These are phyloP conservation scores for Zaprionus tsacasi DNA, from an alignment of 1,140 invertebrate genomes.

Conservation along the genomic window DNA sequence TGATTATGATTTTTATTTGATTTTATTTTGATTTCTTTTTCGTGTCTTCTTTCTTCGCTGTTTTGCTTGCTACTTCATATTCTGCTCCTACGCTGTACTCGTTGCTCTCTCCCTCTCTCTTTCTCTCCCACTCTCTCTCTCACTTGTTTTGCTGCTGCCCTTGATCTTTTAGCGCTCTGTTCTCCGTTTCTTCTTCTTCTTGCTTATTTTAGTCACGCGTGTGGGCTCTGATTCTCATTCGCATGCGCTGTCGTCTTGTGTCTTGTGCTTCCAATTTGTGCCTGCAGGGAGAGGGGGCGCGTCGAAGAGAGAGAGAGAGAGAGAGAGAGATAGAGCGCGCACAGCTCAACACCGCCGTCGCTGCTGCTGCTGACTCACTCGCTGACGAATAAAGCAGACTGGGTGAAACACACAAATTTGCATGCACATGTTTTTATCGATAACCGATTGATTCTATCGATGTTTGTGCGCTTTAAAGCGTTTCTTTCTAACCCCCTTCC, in stretches of 20 bases:
- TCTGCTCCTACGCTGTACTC: not conserved
- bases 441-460: slow-evolving; percentile 12
- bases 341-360: slow-evolving; percentile 1
- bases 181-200: slow-evolving; percentile 19
- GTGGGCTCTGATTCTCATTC: slow-evolving; percentile 62
- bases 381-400: not conserved
- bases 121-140: too few relatives aligned
- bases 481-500: too few relatives aligned
- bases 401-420: slow-evolving; percentile 2
- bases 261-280: slow-evolving; percentile 31
- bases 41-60: not conserved
- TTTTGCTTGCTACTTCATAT: too few relatives aligned
- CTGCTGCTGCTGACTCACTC: not conserved
- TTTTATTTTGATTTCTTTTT: slow-evolving; percentile 29
- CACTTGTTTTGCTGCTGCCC: not conserved
- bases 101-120: not conserved
- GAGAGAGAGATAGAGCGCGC: not conserved
- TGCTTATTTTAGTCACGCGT: slow-evolving; percentile 67
- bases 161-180: slow-evolving; percentile 24
- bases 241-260: slow-evolving; percentile 20
- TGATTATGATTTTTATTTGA: slow-evolving; percentile 58
- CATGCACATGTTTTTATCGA: slow-evolving; percentile 21
- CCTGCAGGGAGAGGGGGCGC: not conserved
- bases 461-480: not conserved
- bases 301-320: not conserved